Percentiles rank a stretch among this genome's conserved stretches.
Evolutionary conservation across 2,113 vertebrate species (phyloP).

Genomic region (Equus quagga): DNA sequence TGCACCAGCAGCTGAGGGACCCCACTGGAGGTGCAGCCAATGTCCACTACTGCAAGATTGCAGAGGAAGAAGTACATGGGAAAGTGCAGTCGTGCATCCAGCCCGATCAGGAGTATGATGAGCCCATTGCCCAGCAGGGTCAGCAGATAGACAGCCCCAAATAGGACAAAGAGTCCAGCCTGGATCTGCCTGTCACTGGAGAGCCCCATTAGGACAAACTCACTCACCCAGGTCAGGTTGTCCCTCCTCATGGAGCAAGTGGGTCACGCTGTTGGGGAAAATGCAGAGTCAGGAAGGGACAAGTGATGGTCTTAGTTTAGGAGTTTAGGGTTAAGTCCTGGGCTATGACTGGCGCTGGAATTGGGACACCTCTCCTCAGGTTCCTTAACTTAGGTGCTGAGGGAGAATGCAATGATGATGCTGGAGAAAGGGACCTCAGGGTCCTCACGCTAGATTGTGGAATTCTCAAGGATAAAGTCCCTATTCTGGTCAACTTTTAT

Average conservation of each 20-base stretch:
- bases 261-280: neutral
- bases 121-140: slow-evolving; percentile 70
- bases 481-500: neutral
- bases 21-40: slow-evolving; percentile 79
- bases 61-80: slow-evolving; percentile 84
- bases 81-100: slow-evolving; percentile 10
- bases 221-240: slow-evolving; percentile 67
- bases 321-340: neutral
- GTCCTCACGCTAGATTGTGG: neutral
- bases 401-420: neutral
- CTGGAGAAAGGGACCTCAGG: neutral
- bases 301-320: neutral
- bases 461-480: neutral
- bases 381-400: neutral
- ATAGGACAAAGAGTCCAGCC: slow-evolving; percentile 70
- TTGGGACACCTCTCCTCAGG: fast-evolving
- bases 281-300: neutral
- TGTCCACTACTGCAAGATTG: slow-evolving; percentile 72
- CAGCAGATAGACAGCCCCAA: slow-evolving; percentile 65
- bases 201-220: slow-evolving; percentile 79
- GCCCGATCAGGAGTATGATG: neutral
- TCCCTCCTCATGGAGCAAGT: neutral
- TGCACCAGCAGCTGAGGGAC: slow-evolving; percentile 78
- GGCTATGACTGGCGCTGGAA: neutral
- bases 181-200: slow-evolving; percentile 61